Percentiles rank a stretch among this genome's conserved stretches.
Conservation (phyloP, 2,797 vertebrate genomes). For the Clarias fuscus region DNA sequence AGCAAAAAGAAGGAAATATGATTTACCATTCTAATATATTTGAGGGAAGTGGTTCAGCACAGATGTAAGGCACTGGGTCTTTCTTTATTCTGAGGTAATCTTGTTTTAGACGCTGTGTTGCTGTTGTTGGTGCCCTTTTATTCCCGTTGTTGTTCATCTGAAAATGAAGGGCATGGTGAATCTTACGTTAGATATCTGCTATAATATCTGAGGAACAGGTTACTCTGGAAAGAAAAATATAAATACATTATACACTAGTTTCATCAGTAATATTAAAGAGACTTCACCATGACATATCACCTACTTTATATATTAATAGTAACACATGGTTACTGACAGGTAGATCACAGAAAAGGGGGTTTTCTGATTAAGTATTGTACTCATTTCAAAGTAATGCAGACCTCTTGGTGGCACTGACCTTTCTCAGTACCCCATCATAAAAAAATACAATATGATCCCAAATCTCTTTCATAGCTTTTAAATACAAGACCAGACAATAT, state of each 20-base stretch:
- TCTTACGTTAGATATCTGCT: neutral
- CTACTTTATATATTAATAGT: neutral
- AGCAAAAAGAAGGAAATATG: neutral
- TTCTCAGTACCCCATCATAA: neutral
- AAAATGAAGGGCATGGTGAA: constrained; percentile 6
- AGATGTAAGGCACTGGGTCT: constrained; percentile 98
- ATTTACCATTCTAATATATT: constrained; percentile 94
- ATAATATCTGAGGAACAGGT: neutral
- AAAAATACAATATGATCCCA: neutral
- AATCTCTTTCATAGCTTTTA: neutral
- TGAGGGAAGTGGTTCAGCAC: constrained; percentile 93
- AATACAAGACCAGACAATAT: neutral
- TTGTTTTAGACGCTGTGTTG: constrained; percentile 93
- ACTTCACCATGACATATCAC: too few species aligned
- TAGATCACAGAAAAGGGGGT: neutral
- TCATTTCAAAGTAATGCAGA: neutral
- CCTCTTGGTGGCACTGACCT: neutral
- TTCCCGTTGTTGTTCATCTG: constrained; percentile 93
- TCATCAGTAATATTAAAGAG: neutral
- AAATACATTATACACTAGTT: neutral
- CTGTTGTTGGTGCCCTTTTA: constrained; percentile 93
- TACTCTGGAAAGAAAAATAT: neutral
- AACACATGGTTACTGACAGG: too few species aligned
- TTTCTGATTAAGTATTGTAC: neutral
- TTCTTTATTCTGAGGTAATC: constrained; percentile 98